Base-by-base conservation (phyloP, 2,888 invertebrate genomes). In the Caenorhabditis doughertyi region DNA sequence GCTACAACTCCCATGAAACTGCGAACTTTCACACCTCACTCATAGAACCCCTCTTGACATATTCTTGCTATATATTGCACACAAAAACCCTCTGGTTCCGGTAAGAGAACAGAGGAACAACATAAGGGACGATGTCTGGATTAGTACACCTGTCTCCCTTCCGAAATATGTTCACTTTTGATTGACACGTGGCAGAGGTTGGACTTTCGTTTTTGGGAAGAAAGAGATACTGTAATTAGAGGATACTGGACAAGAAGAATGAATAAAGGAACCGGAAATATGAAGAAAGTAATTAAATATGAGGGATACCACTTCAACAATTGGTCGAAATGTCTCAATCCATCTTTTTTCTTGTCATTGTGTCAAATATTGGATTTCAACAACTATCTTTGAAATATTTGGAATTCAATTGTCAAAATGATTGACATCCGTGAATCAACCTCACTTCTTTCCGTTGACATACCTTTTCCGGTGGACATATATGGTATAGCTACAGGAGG, bases 101-200 rank as follows among this genome's bases (percentile, higher is more conserved):
- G 23, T 16, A 39, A 16, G 16, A 9, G 11, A 39, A 39, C 4
- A 39, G 9, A 39, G 11, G 39, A 47, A 18, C 2, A 64, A 29
- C 64, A 64, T 64, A 64, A 16, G 64, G 49, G 7, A 60, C 23
- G 27, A 25, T 64, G 49, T 32, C 65, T 39, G 47, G 49, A 73
- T 56, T 65, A 65, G 74, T 51, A 47, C 64, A 74, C 74, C 65
- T 65, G 74, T 35, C 32, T 39, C 3, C 39, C 39, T 39, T 39
- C 23, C 23, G 55, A 47, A 47, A 65, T 32, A 51, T 65, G 65
- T 65, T 65, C 51, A 11, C 21, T 51, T 65, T 64, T 74, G 74
- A 74, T 74, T 74, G 74, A 74, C 74, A 74, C 74, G 74, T 74
- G 74, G 74, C 74, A 71, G 21, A 16, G 21, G 51, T 32, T n/a